These are phyloP conservation scores for Battus philenor DNA, from an alignment of 1,140 invertebrate genomes.

Conservation along the genomic window DNA sequence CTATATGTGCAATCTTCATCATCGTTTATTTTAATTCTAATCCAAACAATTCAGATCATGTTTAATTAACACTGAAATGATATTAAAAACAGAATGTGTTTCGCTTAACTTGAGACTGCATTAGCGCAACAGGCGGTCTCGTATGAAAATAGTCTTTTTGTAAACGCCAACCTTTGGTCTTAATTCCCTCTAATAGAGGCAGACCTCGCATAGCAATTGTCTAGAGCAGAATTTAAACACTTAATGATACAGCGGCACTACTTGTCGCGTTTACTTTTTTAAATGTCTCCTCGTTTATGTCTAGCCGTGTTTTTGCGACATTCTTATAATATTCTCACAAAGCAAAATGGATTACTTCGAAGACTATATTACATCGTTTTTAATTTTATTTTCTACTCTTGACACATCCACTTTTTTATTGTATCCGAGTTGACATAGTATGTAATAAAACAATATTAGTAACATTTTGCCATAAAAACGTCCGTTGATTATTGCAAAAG, in stretches of 20 bases:
- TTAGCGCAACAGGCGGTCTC: neutral
- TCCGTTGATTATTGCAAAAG: neutral
- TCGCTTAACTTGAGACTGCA: neutral
- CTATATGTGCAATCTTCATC: too few species aligned
- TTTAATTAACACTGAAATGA: too few species aligned
- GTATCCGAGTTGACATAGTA: too few species aligned
- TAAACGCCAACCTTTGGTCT: neutral
- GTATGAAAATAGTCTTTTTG: neutral
- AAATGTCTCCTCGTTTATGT: neutral
- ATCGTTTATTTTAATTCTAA: too few species aligned
- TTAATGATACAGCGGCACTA: slow-evolving; percentile 8
- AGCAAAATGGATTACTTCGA: slow-evolving; percentile 1
- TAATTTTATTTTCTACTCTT: neutral
- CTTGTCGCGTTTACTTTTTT: slow-evolving; percentile 3
- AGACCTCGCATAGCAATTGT: slow-evolving; percentile 4
- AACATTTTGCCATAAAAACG: neutral
- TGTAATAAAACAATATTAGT: neutral
- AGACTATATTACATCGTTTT: neutral
- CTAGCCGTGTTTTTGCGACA: slow-evolving; percentile 7
- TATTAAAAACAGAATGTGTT: too few species aligned
- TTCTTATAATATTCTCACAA: neutral
- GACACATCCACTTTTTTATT: too few species aligned
- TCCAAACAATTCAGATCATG: too few species aligned
- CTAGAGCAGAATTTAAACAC: slow-evolving; percentile 9
- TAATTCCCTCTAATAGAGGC: neutral